Base-by-base conservation (phyloP, 1,140 invertebrate species). In the Diabrotica virgifera region DNA sequence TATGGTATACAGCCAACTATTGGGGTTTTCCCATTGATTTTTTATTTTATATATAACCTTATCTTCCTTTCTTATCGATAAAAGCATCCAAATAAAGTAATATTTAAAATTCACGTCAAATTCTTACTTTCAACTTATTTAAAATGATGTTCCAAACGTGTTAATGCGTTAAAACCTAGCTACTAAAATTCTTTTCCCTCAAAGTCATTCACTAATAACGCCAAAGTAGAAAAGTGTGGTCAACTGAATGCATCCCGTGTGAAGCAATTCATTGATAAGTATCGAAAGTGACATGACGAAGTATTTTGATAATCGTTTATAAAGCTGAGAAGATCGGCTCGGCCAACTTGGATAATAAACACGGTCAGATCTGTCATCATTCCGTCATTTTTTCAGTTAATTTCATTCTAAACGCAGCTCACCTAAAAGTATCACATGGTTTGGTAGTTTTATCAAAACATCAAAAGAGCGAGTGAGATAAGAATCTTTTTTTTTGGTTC, bases 281-380 rank as follows among this genome's bases (percentile, higher is more conserved):
- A 68, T 64, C 36, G 9, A 46, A 52, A 36, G 11, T 46, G 67
- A 68, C 67, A 65, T 68, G 67, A 68, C 63, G 62, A 60, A 68
- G 67, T 68, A 68, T 68, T 68, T 65, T 65, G 67, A 68, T 68
- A 68, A 68, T 68, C 61, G 67, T 57, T 68, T 52, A 65, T 68
- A 63, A 63, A 58, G 56, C 58, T 55, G 59, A 60, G 59, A 60
- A 38, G 59, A 60, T 60, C 46, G 40, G 40, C 40, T 38, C 40
- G 63, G 60, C 40, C 62, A 51, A 46, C 63, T 46, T n/a, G 53
- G 13, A 50, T 53, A 57, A 60, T 56, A 64, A 67, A 61, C 55
- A 64, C 62, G 58, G 52, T 67, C 66, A 52, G 13, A 60, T 64
- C 37, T 67, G 58, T 67, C 62, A 67, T 60, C 59, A 64, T 62